Evolutionary conservation across 2,888 invertebrate species (phyloP), one percentile per base, ranked within the genome.

Genomic region (Ornithoptera alexandrae): DNA sequence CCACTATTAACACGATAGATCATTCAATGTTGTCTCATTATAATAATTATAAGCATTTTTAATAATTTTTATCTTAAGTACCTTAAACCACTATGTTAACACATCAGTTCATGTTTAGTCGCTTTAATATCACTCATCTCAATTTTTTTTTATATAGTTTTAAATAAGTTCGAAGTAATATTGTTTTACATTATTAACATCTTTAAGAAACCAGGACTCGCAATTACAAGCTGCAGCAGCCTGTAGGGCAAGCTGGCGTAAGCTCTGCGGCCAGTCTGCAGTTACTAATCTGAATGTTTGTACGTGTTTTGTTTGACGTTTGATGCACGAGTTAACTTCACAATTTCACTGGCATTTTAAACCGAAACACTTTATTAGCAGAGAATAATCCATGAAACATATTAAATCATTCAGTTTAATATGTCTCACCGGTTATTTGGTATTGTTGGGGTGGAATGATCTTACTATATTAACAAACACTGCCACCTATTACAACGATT

Each of bases 321-420:
- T 60, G 36, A 30, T 60, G 60, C 60, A 60, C 22, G 22, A 53
- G n/a, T 6, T 53, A 53, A 53, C 53, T n/a, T 53, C 53, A 53
- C 5, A 53, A 53, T 18, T n/a, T n/a, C 15, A 53, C 18, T 53
- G 53, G 53, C 53, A n/a, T 53, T 53, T 53, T 53, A 53, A 53
- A 18, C 18, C 5, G 5, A n/a, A 53, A 53, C 5, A 53, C 1
- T n/a, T n/a, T 53, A n/a, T 7, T n/a, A n/a, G n/a, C 53, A 2
- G 53, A 12, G 7, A 53, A 53, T 53, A n/a, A n/a, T 53, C n/a
- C 5, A 15, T 46, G 46, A 17, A 46, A 46, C 8, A 53, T 53
- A n/a, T 53, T 53, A 18, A 6, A 53, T n/a, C 8, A 18, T 53
- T 53, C n/a, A 0, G n/a, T 53, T 53, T 53, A 53, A 53, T n/a